Percentiles rank a stretch among this genome's conserved stretches.
Evolutionary conservation across 1,140 invertebrate species (phyloP).

Genomic region (Neodiprion pinetum): DNA sequence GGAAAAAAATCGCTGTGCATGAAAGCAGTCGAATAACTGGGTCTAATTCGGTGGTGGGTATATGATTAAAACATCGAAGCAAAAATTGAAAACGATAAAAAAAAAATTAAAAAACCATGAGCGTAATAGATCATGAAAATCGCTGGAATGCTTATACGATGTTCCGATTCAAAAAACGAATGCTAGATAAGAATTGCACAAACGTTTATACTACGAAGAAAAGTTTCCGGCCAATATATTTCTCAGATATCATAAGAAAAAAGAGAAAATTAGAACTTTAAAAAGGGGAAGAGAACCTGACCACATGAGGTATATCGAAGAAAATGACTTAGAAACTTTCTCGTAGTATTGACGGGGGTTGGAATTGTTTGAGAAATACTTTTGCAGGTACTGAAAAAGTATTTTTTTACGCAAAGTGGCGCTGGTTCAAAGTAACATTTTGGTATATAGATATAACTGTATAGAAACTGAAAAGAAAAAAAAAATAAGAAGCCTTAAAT

Average conservation of each 20-base stretch:
- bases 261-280: slow-evolving; percentile 26
- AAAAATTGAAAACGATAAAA: slow-evolving; percentile 12
- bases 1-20: neutral
- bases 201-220: slow-evolving; percentile 15
- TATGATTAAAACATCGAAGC: slow-evolving; percentile 26
- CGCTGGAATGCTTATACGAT: neutral
- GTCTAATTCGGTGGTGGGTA: slow-evolving; percentile 48
- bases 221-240: neutral
- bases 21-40: slow-evolving; percentile 17
- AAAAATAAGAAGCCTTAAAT: slow-evolving; percentile 34
- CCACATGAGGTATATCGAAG: neutral
- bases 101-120: slow-evolving; percentile 23
- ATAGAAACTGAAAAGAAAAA: slow-evolving; percentile 10
- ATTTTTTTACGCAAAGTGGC: slow-evolving; percentile 38
- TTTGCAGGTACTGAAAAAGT: slow-evolving; percentile 30
- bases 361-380: slow-evolving; percentile 29
- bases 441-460: slow-evolving; percentile 27
- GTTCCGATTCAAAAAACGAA: neutral
- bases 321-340: slow-evolving; percentile 14
- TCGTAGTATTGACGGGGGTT: slow-evolving; percentile 21
- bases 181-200: neutral
- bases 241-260: slow-evolving; percentile 11
- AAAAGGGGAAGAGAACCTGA: neutral
- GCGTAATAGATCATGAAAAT: slow-evolving; percentile 9
- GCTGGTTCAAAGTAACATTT: slow-evolving; percentile 59